Evolutionary conservation across 2,113 vertebrate species (phyloP).

Genomic region (Cinclus mexicanus): DNA sequence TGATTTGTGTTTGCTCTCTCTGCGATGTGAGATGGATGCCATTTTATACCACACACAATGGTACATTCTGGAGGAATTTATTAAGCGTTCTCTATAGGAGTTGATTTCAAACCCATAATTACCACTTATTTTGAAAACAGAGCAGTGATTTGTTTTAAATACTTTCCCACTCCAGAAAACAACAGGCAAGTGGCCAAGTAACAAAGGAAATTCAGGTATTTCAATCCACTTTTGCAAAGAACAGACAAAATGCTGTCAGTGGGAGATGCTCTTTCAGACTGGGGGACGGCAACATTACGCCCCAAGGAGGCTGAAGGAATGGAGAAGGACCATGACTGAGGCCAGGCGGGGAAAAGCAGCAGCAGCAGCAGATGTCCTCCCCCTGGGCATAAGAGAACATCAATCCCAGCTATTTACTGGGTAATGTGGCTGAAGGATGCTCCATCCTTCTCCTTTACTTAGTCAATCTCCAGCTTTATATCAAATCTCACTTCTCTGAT

Average conservation of each 20-base stretch:
- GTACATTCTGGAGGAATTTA: not conserved
- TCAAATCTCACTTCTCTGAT: not conserved
- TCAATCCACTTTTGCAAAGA: not conserved
- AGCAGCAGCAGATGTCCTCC: not conserved
- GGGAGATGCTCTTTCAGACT: not conserved
- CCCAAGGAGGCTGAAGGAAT: not conserved
- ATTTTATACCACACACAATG: not conserved
- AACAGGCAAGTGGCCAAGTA: not conserved
- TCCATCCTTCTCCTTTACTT: not conserved
- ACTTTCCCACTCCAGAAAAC: not conserved
- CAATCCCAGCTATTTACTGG: not conserved
- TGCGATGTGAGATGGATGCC: not conserved
- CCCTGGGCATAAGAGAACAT: not conserved
- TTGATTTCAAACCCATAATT: not conserved
- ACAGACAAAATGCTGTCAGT: not conserved
- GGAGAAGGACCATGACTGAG: not conserved
- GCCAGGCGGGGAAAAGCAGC: not conserved
- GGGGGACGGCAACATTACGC: rapidly evolving
- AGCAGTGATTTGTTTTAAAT: not conserved
- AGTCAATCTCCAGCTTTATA: not conserved
- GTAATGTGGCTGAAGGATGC: not conserved
- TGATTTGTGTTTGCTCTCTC: not conserved
- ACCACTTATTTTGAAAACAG: not conserved
- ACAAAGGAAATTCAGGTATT: not conserved
- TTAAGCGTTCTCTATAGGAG: not conserved